Percentiles rank a stretch among this genome's conserved stretches.
Evolutionary conservation across 2,113 vertebrate genomes (phyloP).

Genomic region (Myotis brandtii): DNA sequence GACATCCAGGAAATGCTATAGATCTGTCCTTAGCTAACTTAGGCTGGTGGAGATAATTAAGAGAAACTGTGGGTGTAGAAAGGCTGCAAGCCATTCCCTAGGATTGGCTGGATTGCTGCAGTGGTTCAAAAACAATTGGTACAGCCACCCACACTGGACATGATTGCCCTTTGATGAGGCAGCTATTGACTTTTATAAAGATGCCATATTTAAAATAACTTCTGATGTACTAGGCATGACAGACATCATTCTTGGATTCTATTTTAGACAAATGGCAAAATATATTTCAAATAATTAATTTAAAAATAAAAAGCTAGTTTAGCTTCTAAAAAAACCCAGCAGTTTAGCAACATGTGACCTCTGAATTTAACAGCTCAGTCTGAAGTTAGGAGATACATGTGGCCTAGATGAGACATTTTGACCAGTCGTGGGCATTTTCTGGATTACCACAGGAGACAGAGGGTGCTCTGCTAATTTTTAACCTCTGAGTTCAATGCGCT

Average conservation of each 20-base stretch:
- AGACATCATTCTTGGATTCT: slow-evolving; percentile 81
- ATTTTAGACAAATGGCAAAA: slow-evolving; percentile 85
- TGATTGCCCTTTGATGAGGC: slow-evolving; percentile 88
- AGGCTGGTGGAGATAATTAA: slow-evolving; percentile 91
- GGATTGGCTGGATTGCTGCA: slow-evolving; percentile 86
- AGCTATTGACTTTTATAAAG: slow-evolving; percentile 88
- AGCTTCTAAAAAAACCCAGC: slow-evolving; percentile 44
- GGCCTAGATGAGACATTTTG: background rate
- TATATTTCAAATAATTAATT: slow-evolving; percentile 75
- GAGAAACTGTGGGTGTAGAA: slow-evolving; percentile 89
- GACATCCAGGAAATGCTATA: slow-evolving; percentile 89
- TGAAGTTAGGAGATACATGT: background rate
- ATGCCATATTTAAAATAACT: slow-evolving; percentile 88
- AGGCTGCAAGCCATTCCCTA: slow-evolving; percentile 83
- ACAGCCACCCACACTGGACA: slow-evolving; percentile 88
- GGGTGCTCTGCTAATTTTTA: slow-evolving; percentile 25
- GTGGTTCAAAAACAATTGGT: slow-evolving; percentile 89
- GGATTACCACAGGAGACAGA: background rate
- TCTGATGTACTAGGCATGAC: slow-evolving; percentile 85
- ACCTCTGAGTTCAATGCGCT: slow-evolving; percentile 3
- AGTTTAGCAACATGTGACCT: slow-evolving; percentile 58
- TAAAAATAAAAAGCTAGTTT: slow-evolving; percentile 52
- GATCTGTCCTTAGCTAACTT: slow-evolving; percentile 90
- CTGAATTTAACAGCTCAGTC: slow-evolving; percentile 25
- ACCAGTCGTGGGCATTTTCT: background rate